These are phyloP conservation scores for Pteronura brasiliensis DNA, from an alignment of 2,113 vertebrate species.

Conservation along the genomic window DNA sequence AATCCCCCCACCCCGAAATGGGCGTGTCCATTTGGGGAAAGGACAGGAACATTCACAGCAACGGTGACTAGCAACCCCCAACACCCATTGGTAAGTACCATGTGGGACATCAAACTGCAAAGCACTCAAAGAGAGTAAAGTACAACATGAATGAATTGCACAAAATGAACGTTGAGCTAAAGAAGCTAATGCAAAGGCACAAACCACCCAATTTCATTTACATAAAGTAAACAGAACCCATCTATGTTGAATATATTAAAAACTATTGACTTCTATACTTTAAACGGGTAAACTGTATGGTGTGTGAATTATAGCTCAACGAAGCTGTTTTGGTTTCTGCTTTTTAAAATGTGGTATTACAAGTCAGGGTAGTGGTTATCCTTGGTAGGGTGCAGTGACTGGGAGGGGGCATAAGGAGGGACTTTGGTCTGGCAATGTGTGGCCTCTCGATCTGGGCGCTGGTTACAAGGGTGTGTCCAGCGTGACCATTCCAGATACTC, in stretches of 20 bases:
- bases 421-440: not conserved
- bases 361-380: not conserved
- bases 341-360: not conserved
- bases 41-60: not conserved
- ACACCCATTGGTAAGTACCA: not conserved
- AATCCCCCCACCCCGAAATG: not conserved
- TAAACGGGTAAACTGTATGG: not conserved
- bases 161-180: not conserved
- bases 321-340: not conserved
- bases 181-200: not conserved
- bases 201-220: not conserved
- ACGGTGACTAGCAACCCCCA: not conserved
- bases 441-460: not conserved
- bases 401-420: not conserved
- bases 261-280: not conserved
- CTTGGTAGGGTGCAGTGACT: not conserved
- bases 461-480: not conserved
- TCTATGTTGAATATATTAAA: not conserved
- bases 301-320: not conserved
- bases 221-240: not conserved
- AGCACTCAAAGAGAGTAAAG: not conserved
- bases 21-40: not conserved
- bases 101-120: too few species aligned
- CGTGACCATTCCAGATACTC: not conserved
- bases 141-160: not conserved